A percentile compares a stretch with the other conserved stretches of the same genome.
Evolutionary conservation across 1,140 invertebrate species (phyloP).

Genomic region (Gonatopus flavifemur): DNA sequence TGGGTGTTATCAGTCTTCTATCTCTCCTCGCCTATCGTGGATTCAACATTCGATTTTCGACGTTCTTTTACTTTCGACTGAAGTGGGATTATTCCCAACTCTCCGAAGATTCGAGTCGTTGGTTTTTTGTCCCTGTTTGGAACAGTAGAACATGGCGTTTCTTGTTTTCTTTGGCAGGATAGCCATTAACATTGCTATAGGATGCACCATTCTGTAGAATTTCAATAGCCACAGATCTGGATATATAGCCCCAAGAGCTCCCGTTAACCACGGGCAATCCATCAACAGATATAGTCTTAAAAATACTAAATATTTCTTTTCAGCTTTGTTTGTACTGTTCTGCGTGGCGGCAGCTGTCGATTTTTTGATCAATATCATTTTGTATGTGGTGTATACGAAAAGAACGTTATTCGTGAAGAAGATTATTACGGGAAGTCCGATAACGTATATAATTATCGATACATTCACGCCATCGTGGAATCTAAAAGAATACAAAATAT

Average conservation of each 20-base stretch:
- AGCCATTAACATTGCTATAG: conserved; percentile 36
- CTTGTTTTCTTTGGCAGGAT: conserved; percentile 37
- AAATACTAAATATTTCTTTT: conserved; percentile 32
- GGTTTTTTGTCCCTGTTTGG: too few species aligned
- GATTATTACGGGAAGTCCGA: conserved; percentile 25
- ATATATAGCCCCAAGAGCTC: conserved; percentile 34
- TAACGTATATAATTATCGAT: conserved; percentile 32
- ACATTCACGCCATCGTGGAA: conserved; percentile 27
- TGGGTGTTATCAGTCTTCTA: too few species aligned
- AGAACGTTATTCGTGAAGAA: conserved; percentile 30
- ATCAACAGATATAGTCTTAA: conserved; percentile 42
- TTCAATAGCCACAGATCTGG: conserved; percentile 42
- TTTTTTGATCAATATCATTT: conserved; percentile 24
- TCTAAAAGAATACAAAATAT: too few species aligned
- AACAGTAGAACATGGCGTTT: neutral
- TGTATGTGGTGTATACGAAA: conserved; percentile 38
- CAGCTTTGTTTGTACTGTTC: conserved; percentile 14
- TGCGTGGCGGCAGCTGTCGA: conserved; percentile 24
- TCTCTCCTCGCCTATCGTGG: too few species aligned
- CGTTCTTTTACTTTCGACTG: too few species aligned
- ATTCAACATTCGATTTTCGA: too few species aligned
- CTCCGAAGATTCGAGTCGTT: too few species aligned
- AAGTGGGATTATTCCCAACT: too few species aligned
- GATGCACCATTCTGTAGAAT: conserved; percentile 39
- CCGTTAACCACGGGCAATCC: conserved; percentile 41